Conservation (phyloP, 2,888 invertebrate genomes). For the Yponomeuta evonymella region DNA sequence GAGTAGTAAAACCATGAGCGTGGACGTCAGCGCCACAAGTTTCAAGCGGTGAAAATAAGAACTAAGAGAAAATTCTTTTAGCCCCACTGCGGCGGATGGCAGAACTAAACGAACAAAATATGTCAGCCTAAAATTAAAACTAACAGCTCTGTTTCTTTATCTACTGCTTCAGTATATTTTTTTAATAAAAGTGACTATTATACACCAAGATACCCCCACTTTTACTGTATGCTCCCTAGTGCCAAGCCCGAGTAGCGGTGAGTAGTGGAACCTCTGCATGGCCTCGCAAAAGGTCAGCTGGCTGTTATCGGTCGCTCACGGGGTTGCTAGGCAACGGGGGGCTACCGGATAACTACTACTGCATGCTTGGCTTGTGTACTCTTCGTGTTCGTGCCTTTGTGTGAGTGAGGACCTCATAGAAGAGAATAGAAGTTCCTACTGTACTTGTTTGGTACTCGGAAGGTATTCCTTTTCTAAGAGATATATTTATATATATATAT, state of each 20-base stretch:
- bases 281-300: slow-evolving; percentile 21
- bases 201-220: too few species aligned
- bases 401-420: background rate
- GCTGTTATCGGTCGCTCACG: slow-evolving; percentile 10
- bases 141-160: too few species aligned
- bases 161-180: too few species aligned
- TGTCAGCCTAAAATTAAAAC: too few species aligned
- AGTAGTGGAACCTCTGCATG: slow-evolving; percentile 7
- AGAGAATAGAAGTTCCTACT: background rate
- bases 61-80: background rate
- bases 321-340: slow-evolving; percentile 25
- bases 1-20: background rate
- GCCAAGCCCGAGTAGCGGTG: background rate
- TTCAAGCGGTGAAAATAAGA: background rate
- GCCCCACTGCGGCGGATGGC: background rate
- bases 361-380: background rate
- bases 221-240: background rate
- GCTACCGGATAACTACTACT: background rate
- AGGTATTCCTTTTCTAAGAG: too few species aligned
- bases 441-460: too few species aligned
- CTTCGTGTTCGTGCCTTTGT: background rate
- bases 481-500: too few species aligned
- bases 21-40: background rate
- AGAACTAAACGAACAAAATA: too few species aligned
- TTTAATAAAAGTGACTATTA: too few species aligned